Evolutionary conservation across 2,888 invertebrate genomes (phyloP).

Genomic region (Pristionchus japonicus): DNA sequence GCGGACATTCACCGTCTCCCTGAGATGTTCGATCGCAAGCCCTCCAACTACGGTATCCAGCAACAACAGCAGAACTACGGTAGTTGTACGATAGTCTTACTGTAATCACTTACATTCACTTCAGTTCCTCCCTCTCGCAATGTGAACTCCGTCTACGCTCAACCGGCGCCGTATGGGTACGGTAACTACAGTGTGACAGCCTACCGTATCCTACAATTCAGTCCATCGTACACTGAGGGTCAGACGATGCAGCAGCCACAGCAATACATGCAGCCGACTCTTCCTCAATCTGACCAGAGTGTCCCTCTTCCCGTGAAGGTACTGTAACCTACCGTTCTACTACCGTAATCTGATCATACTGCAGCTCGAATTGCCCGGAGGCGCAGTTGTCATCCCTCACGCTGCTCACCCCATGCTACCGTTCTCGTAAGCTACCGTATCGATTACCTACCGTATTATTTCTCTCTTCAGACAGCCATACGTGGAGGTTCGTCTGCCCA

Average conservation of each 20-base stretch:
- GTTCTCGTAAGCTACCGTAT: background rate
- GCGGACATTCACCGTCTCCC: background rate
- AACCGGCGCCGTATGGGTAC: slow-evolving; percentile 2
- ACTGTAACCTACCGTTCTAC: background rate
- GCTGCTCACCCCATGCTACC: slow-evolving; percentile 38
- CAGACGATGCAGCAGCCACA: background rate
- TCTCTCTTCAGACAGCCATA: background rate
- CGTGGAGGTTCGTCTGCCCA: slow-evolving; percentile 7
- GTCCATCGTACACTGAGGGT: slow-evolving; percentile 17
- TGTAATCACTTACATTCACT: background rate
- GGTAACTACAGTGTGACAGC: background rate
- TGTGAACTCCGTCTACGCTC: background rate
- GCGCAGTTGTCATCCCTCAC: slow-evolving; percentile 16
- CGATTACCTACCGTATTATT: background rate
- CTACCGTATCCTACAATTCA: background rate
- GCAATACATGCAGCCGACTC: background rate
- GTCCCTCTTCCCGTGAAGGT: background rate
- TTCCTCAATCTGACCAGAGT: background rate
- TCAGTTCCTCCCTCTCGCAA: slow-evolving; percentile 17
- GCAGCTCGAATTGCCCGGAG: slow-evolving; percentile 17
- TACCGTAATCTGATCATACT: background rate
- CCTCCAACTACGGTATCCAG: background rate
- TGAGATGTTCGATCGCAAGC: background rate
- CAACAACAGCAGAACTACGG: background rate
- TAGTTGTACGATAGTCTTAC: background rate